Conservation (phyloP, 2,113 vertebrate genomes). For the Carassius carassius region DNA sequence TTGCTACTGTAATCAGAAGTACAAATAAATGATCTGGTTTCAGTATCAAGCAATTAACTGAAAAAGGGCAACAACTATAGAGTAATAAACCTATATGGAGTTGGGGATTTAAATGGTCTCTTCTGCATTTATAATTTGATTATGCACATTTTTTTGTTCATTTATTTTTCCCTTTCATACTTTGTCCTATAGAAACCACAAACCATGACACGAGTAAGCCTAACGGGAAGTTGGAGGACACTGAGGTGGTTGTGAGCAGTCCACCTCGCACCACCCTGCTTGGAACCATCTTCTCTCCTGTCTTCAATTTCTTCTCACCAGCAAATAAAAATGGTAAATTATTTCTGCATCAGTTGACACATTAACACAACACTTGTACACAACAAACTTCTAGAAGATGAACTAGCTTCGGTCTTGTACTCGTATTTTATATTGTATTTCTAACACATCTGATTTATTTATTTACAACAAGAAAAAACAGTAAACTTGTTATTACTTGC, state of each 20-base stretch:
- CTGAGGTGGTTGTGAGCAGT: slow-evolving; percentile 76
- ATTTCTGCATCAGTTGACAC: neutral
- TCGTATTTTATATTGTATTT: neutral
- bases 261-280: slow-evolving; percentile 90
- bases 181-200: slow-evolving; percentile 78
- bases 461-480: no score
- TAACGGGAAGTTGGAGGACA: slow-evolving; percentile 91
- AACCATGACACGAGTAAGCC: slow-evolving; percentile 92
- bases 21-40: neutral
- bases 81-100: neutral
- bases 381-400: neutral
- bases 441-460: no score
- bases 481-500: no score
- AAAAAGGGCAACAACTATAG: neutral
- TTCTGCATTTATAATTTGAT: neutral
- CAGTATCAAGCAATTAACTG: no score
- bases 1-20: neutral
- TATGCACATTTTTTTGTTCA: neutral
- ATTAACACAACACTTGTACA: neutral
- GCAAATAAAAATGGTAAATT: slow-evolving; percentile 91
- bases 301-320: slow-evolving; percentile 98
- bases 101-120: neutral
- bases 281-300: slow-evolving; percentile 97
- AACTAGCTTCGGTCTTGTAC: neutral
- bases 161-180: neutral